Base-by-base conservation (phyloP, 1,140 invertebrate genomes). In the Tribolium madens region DNA sequence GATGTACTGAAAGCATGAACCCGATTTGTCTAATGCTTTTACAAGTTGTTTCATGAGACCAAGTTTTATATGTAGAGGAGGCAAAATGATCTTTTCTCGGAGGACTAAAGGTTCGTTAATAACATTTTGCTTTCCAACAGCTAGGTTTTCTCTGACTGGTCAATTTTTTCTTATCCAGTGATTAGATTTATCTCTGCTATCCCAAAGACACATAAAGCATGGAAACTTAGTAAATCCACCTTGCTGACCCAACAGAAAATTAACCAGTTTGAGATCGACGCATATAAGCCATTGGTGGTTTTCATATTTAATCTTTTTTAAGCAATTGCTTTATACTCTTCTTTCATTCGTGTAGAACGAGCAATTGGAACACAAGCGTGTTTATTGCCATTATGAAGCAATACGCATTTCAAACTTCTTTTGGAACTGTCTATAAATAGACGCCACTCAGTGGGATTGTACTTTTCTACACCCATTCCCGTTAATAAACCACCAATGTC, bases 341-440 rank as follows among this genome's bases (percentile, higher is more conserved):
- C 84, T 82, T 86, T 85, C 5, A 85, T 60, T 26, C 81, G 76
- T 17, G 79, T 81, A 53, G 73, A 84, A 85, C n/a, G n/a, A n/a
- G 80, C 82, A 72, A 84, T 77, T 46, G 81, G 84, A 50, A 84
- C 80, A 3, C 76, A 80, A 10, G 75, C 79, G 79, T 79, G 81
- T 79, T 80, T 77, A 71, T 87, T 87, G n/a, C 77, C 83, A 76
- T 85, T 87, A 70, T n/a, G 82, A 12, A 87, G 71, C 36, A 86
- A 75, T 36, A 87, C 81, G 79, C 80, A 83, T 81, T 87, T 86
- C 31, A 85, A 78, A 78, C 83, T 86, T 72, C 74, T 79, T 78
- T 84, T 84, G 12, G 81, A 83, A 76, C 79, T 82, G 75, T 86
- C 84, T 36, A 86, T 81, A 68, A 84, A 84, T 33, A 72, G 48